Evolutionary conservation across 1,140 invertebrate genomes (phyloP).

Genomic region (Megalopta genalis): DNA sequence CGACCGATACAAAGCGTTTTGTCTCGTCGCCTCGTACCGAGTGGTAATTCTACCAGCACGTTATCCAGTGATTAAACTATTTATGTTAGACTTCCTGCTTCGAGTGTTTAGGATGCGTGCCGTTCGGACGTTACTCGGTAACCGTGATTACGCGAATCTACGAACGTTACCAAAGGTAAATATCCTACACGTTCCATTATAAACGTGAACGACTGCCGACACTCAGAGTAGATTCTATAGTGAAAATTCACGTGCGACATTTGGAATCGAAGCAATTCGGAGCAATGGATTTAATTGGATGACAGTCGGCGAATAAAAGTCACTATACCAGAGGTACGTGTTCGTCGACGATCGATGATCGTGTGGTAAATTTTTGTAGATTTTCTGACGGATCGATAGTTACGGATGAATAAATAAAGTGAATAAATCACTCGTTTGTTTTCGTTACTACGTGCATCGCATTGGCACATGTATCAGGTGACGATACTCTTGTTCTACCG

Average conservation of each 20-base stretch:
- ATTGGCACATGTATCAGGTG: neutral
- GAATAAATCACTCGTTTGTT: constrained; percentile 29
- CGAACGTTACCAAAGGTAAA: constrained; percentile 4
- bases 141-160: constrained; percentile 52
- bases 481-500: neutral
- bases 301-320: constrained; percentile 20
- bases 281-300: constrained; percentile 35
- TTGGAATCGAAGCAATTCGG: constrained; percentile 3
- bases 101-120: constrained; percentile 43
- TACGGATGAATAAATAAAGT: neutral
- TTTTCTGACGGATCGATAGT: neutral
- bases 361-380: neutral
- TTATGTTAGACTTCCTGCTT: constrained; percentile 47
- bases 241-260: constrained; percentile 3
- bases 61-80: constrained; percentile 46
- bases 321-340: constrained; percentile 14
- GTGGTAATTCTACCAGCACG: constrained; percentile 32
- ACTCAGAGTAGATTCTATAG: neutral
- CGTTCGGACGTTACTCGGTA: constrained; percentile 25
- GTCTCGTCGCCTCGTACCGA: constrained; percentile 7
- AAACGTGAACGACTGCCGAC: neutral
- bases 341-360: neutral
- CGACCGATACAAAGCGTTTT: constrained; percentile 30
- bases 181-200: neutral
- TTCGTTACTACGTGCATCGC: neutral